These are phyloP conservation scores for Smittia sp. DNA, from an alignment of 2,888 invertebrate genomes.

Conservation along the genomic window DNA sequence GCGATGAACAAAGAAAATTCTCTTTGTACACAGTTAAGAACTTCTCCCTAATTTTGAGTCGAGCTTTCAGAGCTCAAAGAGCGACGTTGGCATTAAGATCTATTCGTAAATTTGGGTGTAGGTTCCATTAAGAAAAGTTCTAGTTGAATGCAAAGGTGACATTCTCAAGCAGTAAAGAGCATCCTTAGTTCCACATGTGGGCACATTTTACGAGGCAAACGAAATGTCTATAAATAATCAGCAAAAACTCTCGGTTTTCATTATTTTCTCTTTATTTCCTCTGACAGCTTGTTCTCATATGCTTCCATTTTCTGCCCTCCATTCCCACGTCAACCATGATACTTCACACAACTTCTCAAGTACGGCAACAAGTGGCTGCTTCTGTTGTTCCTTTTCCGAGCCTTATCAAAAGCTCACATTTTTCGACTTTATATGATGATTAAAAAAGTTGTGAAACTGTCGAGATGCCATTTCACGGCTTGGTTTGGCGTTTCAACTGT, in stretches of 20 bases:
- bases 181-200: no score
- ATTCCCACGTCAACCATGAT: background rate
- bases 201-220: no score
- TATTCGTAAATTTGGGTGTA: no score
- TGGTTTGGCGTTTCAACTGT: background rate
- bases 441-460: background rate
- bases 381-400: background rate
- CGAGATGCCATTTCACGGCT: background rate
- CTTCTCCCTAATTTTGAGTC: no score
- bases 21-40: no score
- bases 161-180: no score
- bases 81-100: no score
- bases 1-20: conserved; percentile 3
- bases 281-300: background rate
- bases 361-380: conserved; percentile 32
- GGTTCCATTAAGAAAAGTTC: no score
- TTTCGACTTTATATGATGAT: background rate
- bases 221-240: no score
- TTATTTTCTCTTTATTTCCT: background rate
- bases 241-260: background rate
- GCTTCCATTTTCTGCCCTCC: no score
- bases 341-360: conserved; percentile 19
- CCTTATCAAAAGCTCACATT: background rate
- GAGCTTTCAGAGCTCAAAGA: no score
- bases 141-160: no score